Conservation (phyloP, 2,888 invertebrate species). For the Coelinius sp. region DNA sequence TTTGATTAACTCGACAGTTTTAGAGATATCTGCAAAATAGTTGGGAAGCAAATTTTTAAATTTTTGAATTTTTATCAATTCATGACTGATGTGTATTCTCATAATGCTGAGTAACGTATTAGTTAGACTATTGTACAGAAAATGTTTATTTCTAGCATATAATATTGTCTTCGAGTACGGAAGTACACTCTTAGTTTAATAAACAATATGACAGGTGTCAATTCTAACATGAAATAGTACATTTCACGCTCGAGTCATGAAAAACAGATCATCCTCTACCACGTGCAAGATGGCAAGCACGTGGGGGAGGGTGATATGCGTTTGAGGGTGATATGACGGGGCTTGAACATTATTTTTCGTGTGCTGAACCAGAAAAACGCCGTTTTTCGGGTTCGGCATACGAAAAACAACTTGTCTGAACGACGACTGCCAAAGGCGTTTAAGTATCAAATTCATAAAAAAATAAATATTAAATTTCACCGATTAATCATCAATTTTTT, state of each 20-base stretch:
- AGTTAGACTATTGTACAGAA: conserved; percentile 22
- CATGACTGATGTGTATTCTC: conserved; percentile 1
- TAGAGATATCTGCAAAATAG: not conserved
- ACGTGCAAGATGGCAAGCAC: no score
- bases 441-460: conserved; percentile 42
- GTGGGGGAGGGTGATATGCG: no score
- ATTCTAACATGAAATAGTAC: not conserved
- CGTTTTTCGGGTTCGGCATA: no score
- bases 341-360: no score
- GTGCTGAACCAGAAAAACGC: no score
- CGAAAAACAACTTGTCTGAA: not conserved
- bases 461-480: not conserved
- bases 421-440: conserved; percentile 47
- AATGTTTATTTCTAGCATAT: conserved; percentile 3
- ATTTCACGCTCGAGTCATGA: no score
- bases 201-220: not conserved
- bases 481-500: not conserved
- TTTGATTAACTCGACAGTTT: not conserved
- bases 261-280: no score
- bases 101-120: not conserved
- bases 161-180: not conserved
- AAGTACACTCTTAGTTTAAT: not conserved
- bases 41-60: not conserved
- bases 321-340: no score
- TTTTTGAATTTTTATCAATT: not conserved